A percentile compares a stretch with the other conserved stretches of the same genome.
Evolutionary conservation across 2,797 vertebrate genomes (phyloP).

Genomic region (Hyperoplus lanceolatus): DNA sequence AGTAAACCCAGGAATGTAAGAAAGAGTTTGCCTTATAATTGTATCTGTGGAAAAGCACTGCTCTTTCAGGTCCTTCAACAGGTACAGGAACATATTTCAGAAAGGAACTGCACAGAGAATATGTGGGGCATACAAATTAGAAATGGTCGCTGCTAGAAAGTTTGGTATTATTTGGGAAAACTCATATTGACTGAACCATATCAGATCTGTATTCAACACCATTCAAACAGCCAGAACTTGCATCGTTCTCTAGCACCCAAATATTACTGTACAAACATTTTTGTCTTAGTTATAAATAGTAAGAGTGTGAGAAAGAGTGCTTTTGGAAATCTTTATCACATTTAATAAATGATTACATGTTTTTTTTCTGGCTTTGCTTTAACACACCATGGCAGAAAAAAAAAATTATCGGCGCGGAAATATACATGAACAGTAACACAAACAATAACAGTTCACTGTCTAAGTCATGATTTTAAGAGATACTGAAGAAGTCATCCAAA

Average conservation of each 20-base stretch:
- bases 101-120: neutral
- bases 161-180: conserved; percentile 19
- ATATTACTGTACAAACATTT: conserved; percentile 46
- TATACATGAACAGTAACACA: conserved; percentile 3
- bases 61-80: neutral
- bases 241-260: conserved; percentile 26
- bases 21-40: neutral
- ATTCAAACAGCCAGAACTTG: conserved; percentile 15
- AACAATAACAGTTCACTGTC: too few species aligned
- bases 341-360: conserved; percentile 39
- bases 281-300: conserved; percentile 11
- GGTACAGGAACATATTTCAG: conserved; percentile 1
- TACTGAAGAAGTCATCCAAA: neutral
- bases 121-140: conserved; percentile 1
- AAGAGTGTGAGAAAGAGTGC: conserved; percentile 28
- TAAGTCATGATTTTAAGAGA: neutral
- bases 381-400: conserved; percentile 1
- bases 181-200: neutral
- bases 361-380: conserved; percentile 30
- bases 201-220: conserved; percentile 3
- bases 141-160: conserved; percentile 14
- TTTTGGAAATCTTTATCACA: conserved; percentile 12
- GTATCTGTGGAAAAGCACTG: neutral
- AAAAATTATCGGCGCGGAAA: conserved; percentile 5
- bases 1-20: neutral